Evolutionary conservation across 2,797 vertebrate genomes (phyloP), one percentile per base, ranked within the genome.

Genomic region (Lagorchestes hirsutus): DNA sequence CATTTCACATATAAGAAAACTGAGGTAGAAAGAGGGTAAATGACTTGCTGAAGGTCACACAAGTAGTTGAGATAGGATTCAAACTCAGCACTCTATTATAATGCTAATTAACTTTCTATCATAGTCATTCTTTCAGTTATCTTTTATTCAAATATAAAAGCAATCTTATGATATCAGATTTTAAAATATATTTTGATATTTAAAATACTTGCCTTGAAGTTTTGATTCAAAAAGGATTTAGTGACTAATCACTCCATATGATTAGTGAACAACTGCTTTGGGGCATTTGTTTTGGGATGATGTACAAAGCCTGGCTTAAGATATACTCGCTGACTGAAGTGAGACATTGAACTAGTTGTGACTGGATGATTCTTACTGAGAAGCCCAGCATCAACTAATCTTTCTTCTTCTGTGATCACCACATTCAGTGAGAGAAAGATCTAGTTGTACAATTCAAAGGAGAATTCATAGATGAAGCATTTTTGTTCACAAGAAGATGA

Each of bases 151-250:
- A 40, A n/a, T 74, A 74, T 74, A 74, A 74, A 74, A n/a, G 62
- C 2, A n/a, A 74, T 40, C 34, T 14, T 62, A 67, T 14, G 13
- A 16, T 74, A 16, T 40, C 2, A 3, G 6, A 5, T 74, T 40
- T 74, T 40, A 74, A 67, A 74, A 22, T 74, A 40, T 3, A 40
- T 74, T 40, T 74, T 74, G 16, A 40, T 22, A 74, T 40, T 74
- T 40, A 74, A 74, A 74, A 74, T 40, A 74, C 6, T 18, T 40
- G 5, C n/a, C n/a, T 40, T 74, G n/a, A 82, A 92, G 29, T 31
- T 74, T 95, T 92, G 54, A 92, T 93, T 55, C 87, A 62, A 92
- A 96, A 97, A 94, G 13, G 92, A 95, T 54, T 11, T 93, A 8
- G 13, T 5, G 67, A 40, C 4, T 91, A 93, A 90, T 93, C 91